Base-by-base conservation (phyloP, 1,140 invertebrate species). In the Drosophila littoralis region DNA sequence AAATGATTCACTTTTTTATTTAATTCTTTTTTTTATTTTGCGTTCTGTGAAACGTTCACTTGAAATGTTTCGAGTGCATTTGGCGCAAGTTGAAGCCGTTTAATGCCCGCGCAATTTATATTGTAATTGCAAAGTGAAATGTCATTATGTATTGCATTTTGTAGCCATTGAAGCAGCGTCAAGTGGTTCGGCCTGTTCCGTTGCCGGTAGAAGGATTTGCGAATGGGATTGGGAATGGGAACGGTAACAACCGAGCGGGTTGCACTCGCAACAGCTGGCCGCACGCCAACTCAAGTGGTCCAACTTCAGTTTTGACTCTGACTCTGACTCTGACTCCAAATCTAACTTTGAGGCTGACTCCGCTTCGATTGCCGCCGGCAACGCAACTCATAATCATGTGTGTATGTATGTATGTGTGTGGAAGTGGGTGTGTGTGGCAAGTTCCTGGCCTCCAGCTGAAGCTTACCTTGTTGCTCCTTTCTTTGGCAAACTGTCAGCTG, bases 61-160 rank as follows among this genome's bases (percentile, higher is more conserved):
- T 81, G 77, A 88, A 88, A 90, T 81, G 64, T 81, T 90, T 88
- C 64, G 74, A 85, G 81, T 78, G 81, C 70, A 77, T 88, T 86
- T 88, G 73, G 65, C 76, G 59, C 50, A 79, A 85, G 77, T 78
- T 85, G 81, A 85, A 85, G 84, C 83, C 84, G 83, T 88, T 88
- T 88, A 88, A 88, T 79, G 81, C 70, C 81, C 78, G 81, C 81
- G 78, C 81, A 85, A 88, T 88, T 79, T 79, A 75, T 77, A 89
- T 89, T 88, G 83, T 88, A 80, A 85, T 85, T 85, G 81, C 81
- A 85, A 85, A 85, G 81, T 85, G 81, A 83, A 88, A 88, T 88
- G 84, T 88, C 84, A 88, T 88, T 88, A 86, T 88, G 70, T 83
- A 86, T 88, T 88, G 83, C 84, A 88, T 88, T 79, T 88, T 88